Evolutionary conservation across 2,113 vertebrate genomes (phyloP).

Genomic region (Nycticebus coucang): DNA sequence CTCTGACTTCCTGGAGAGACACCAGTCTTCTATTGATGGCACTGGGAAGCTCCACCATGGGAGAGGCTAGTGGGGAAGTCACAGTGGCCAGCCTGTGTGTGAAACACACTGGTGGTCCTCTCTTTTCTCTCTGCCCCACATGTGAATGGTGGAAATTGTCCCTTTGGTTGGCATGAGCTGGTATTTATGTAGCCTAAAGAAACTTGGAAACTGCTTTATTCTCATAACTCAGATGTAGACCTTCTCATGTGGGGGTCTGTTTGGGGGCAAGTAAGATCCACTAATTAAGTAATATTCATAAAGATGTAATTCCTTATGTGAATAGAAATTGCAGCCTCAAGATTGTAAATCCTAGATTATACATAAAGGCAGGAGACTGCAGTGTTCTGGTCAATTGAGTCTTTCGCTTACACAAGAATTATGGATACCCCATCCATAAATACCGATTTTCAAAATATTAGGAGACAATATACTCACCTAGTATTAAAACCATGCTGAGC

Average conservation of each 20-base stretch:
- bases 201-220: conserved; percentile 22
- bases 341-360: neutral
- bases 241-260: conserved; percentile 2
- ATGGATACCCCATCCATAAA: neutral
- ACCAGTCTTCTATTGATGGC: neutral
- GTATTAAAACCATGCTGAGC: conserved; percentile 49
- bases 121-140: neutral
- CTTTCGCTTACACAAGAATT: neutral
- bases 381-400: neutral
- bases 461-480: conserved; percentile 35
- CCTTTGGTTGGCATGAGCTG: neutral
- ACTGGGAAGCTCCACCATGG: neutral
- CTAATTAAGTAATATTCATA: conserved; percentile 57
- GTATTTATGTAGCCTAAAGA: conserved; percentile 15
- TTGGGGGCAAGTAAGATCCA: conserved; percentile 29
- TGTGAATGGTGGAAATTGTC: neutral
- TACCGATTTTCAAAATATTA: neutral
- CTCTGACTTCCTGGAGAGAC: conserved; percentile 48
- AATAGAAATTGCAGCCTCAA: conserved; percentile 23
- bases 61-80: neutral
- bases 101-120: neutral
- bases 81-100: neutral
- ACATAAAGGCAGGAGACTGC: neutral
- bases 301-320: conserved; percentile 38
- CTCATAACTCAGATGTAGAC: conserved; percentile 26